phyloP scores from a whole-genome alignment of 2,113 vertebrate species.

The Microcebus jonahi region DNA sequence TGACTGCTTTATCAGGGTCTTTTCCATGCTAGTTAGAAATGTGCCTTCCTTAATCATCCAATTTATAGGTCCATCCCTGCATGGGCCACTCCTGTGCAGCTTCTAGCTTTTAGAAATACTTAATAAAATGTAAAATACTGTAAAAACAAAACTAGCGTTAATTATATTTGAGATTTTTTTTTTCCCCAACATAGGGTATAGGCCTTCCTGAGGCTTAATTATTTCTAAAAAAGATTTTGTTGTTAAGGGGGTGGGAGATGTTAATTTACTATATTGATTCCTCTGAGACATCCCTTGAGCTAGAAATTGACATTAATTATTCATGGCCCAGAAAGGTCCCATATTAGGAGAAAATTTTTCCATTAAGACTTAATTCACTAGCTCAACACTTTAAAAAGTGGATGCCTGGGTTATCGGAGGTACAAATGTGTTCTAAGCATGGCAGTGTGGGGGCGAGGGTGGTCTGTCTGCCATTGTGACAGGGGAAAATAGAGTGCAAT shows the following conservation, averaged over 20 bases:
- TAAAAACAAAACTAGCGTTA: constrained; percentile 14
- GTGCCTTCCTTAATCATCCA: neutral
- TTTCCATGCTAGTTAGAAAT: neutral
- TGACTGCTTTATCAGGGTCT: neutral
- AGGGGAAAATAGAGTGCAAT: constrained; percentile 71
- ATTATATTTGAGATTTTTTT: constrained; percentile 27
- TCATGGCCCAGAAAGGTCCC: constrained; percentile 78
- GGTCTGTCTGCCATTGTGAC: constrained; percentile 36
- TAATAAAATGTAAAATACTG: constrained; percentile 18
- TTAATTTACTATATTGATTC: constrained; percentile 82
- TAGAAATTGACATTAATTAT: constrained; percentile 81
- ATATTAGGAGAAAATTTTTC: constrained; percentile 78
- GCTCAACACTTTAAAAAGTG: constrained; percentile 76
- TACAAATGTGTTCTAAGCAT: constrained; percentile 68
- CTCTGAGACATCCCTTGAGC: constrained; percentile 78
- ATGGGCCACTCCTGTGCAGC: neutral
- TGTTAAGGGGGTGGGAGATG: constrained; percentile 65
- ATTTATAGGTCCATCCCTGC: neutral
- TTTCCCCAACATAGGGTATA: neutral
- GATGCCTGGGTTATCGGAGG: constrained; percentile 61
- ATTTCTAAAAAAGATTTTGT: constrained; percentile 70
- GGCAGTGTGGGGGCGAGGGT: constrained; percentile 60
- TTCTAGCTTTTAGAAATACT: constrained; percentile 32
- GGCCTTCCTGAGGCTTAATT: constrained; percentile 71
- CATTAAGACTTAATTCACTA: constrained; percentile 80